phyloP scores from a whole-genome alignment of 2,797 vertebrate genomes.

The Serranus cabrilla region DNA sequence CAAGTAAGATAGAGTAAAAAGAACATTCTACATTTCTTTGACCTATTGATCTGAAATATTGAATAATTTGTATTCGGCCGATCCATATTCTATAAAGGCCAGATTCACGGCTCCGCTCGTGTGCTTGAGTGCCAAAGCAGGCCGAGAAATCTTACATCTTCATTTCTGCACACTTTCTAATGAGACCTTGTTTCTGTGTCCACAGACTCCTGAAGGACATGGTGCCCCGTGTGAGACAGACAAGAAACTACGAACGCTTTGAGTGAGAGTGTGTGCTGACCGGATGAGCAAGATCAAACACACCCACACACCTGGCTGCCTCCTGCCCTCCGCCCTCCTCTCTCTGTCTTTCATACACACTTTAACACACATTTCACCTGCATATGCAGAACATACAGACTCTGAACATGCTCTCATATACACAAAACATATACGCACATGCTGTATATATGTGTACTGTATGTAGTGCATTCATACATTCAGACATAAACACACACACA shows the following conservation, averaged over 20 bases:
- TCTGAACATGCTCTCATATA: slow-evolving; percentile 12
- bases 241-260: slow-evolving; percentile 96
- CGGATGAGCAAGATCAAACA: slow-evolving; percentile 14
- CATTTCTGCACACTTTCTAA: not conserved
- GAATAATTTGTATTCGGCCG: rapidly evolving
- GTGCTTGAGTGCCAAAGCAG: not conserved
- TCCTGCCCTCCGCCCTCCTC: slow-evolving; percentile 39
- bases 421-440: slow-evolving; percentile 22
- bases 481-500: slow-evolving; percentile 14
- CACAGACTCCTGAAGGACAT: slow-evolving; percentile 94
- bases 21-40: not conserved
- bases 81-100: not conserved
- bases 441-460: slow-evolving; percentile 49
- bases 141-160: not conserved
- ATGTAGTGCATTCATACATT: slow-evolving; percentile 41
- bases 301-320: slow-evolving; percentile 51
- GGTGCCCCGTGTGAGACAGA: slow-evolving; percentile 94
- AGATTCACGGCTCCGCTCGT: not conserved
- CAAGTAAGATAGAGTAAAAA: slow-evolving; percentile 88
- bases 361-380: slow-evolving; percentile 17
- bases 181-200: slow-evolving; percentile 41
- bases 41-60: not conserved
- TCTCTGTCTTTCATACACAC: slow-evolving; percentile 43
- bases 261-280: slow-evolving; percentile 85
- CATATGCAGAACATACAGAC: slow-evolving; percentile 18